Base-by-base conservation (phyloP, 2,113 vertebrate genomes). In the Proterorhinus semilunaris region DNA sequence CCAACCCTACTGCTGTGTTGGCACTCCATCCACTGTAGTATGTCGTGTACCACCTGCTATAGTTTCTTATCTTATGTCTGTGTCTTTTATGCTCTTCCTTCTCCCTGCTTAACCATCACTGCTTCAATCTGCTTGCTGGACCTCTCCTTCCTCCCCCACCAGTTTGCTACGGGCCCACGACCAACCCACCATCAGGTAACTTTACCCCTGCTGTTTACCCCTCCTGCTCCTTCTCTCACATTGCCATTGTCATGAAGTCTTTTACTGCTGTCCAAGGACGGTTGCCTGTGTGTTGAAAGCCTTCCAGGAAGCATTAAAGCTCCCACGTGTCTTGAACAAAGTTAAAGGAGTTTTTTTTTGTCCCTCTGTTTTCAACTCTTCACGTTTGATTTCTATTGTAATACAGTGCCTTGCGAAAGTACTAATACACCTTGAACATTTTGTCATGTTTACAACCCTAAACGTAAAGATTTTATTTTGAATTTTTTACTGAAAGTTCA, bases 121-220 rank as follows among this genome's bases (percentile, higher is more conserved):
- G 93, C 93, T 94, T 93, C 93, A 94, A 92, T 94, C 94, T 94
- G 94, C 93, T 94, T 94, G 92, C 94, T 95, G 90, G 84, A 93
- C 93, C 91, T 94, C 80, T 91, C 86, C 92, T 90, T 90, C 89
- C 90, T 90, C 87, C 93, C 89, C 88, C 89, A 89, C 91, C 95
- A 99, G 96, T 99, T 98, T 94, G 95, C 96, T 87, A 94, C 96
- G 90, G 97, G 96, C 92, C 96, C 97, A 92, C 95, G 96, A 93
- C 96, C 95, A 89, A 93, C 96, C 92, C 97, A 98, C 93, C 96
- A 98, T 91, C 96, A 98, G 97, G 97, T 99, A 98, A 93, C 87
- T 63, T 93, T 95, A 92, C 82, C 83, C 77, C 81, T 4, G 66
- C 80, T 89, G 75, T 74, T 89, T 57, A 72, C 85, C 89, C 91